Base-by-base conservation (phyloP, 2,113 vertebrate genomes). In the Pelecanus crispus region DNA sequence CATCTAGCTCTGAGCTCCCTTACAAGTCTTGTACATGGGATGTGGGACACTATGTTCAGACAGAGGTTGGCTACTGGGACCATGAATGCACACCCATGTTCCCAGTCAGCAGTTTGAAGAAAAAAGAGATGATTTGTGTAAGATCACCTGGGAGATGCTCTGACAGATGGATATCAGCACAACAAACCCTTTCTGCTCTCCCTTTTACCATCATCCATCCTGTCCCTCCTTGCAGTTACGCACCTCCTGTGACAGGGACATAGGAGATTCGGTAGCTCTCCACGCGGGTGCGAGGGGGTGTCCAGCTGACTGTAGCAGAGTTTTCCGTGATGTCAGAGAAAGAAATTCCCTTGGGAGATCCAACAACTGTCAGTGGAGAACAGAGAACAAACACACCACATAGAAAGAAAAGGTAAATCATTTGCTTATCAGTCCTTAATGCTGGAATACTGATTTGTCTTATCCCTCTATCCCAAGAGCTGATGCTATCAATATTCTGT, bases 241-340 rank as follows among this genome's bases (percentile, higher is more conserved):
- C 91, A 99, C 99, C 99, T 98, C 99, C 99, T 16, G 98, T 95
- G 44, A 98, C 40, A 1, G 99, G 99, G 24, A 99, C 95, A 1
- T 99, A 99, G 42, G 98, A 98, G 85, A 99, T 96, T 32, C 97
- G 96, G 98, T 99, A 99, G 93, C 77, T 99, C 78, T 99, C 99
- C 91, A 99, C 99, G 0, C 97, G 98, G 44, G 97, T 96, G 31
- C 97, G 97, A 4, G 99, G 98, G 0, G 98, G 94, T 8, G 93
- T 97, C 99, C 99, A 99, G 97, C 98, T 99, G 86, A 99, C 98
- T 0, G 98, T 98, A 82, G 99, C 98, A 0, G 99, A 98, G 1
- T 98, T 99, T 96, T 99, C 99, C 0, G 99, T 99, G 95, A 99
- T 98, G 72, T 99, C 99, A 13, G 99, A 99, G 98, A 99, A 99